Conservation (phyloP, 64 coral and sea anemone genomes). For the Stylophora pistillata region DNA sequence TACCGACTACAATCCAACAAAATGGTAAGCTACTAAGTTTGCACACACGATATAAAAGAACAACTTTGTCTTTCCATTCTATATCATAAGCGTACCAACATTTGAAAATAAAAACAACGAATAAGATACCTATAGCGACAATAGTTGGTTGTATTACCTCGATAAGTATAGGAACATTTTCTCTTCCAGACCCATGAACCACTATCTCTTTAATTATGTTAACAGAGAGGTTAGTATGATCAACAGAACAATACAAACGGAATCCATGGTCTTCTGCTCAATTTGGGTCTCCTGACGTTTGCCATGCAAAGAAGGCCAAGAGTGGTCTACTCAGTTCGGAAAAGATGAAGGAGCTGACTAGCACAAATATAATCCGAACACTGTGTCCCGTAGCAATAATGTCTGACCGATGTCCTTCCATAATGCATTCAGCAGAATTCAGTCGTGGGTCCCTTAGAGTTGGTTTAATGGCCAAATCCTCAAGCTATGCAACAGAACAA, state of each 20-base stretch:
- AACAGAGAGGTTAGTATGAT: neutral
- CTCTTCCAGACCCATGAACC: too few species aligned
- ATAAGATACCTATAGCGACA: neutral
- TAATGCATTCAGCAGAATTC: too few species aligned
- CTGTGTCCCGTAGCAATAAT: neutral
- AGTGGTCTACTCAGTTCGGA: neutral
- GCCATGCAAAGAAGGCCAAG: neutral
- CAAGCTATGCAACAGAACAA: too few species aligned
- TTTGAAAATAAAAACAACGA: neutral
- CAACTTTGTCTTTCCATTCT: too few species aligned
- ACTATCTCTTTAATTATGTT: too few species aligned
- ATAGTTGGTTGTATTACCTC: too few species aligned
- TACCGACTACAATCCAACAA: slow-evolving; percentile 8
- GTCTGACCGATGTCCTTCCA: neutral
- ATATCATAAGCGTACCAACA: neutral
- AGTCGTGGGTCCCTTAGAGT: too few species aligned
- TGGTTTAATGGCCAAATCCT: too few species aligned
- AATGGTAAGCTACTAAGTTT: neutral
- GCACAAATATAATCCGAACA: neutral
- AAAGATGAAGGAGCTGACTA: neutral
- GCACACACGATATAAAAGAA: neutral
- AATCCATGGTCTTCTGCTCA: neutral
- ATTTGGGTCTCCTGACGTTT: neutral
- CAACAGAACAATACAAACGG: neutral
- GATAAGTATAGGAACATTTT: too few species aligned